These are phyloP conservation scores for Proteles cristata DNA, from an alignment of 2,113 vertebrate genomes.

Conservation along the genomic window DNA sequence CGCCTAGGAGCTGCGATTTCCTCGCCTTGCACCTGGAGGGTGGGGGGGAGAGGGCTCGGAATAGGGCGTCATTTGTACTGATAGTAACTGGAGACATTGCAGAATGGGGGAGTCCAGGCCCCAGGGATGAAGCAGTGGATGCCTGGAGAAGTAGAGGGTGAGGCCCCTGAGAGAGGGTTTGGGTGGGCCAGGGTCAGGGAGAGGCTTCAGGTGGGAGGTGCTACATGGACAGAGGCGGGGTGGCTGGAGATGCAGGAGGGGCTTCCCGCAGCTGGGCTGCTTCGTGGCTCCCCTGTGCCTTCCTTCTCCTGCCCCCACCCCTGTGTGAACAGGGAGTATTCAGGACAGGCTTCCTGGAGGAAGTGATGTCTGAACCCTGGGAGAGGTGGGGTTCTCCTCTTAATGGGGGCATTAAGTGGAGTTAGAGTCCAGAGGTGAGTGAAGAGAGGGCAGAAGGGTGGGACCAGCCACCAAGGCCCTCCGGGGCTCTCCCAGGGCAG, in stretches of 20 bases:
- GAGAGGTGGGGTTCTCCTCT: neutral
- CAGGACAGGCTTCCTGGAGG: constrained; percentile 12
- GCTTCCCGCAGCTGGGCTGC: too few species aligned
- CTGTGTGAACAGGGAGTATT: neutral
- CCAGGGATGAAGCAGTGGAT: neutral
- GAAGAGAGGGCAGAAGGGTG: neutral
- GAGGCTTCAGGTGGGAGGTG: neutral
- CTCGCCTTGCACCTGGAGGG: neutral
- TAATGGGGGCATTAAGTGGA: neutral
- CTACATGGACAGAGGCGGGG: neutral
- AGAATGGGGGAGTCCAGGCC: neutral
- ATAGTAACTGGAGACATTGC: neutral
- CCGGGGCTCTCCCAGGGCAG: neutral
- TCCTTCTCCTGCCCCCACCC: neutral
- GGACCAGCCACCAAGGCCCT: neutral
- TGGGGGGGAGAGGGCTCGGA: neutral
- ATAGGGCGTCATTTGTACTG: neutral
- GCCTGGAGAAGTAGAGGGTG: neutral
- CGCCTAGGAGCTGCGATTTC: neutral
- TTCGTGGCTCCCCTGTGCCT: neutral
- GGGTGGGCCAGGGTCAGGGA: neutral
- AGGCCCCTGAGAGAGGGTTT: neutral
- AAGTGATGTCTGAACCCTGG: neutral
- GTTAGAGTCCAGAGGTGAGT: neutral
- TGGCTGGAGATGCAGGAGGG: neutral